Evolutionary conservation across 2,797 vertebrate genomes (phyloP).

Genomic region (Pelodytes ibericus): DNA sequence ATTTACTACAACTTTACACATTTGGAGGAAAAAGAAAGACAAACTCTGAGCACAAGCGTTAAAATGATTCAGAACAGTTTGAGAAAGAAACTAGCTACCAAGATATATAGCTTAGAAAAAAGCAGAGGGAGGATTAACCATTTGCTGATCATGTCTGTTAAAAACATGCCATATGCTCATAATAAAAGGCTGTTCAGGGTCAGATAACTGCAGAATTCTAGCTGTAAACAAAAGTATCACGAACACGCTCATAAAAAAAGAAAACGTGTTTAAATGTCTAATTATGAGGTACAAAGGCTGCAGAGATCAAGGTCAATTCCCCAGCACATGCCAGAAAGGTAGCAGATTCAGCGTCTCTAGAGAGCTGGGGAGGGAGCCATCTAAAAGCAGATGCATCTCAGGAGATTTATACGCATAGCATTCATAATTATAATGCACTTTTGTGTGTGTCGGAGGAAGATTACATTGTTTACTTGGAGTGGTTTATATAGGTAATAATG

Average conservation of each 20-base stretch:
- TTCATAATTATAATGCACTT: background rate
- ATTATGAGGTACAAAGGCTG: background rate
- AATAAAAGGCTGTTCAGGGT: too few species aligned
- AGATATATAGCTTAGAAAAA: background rate
- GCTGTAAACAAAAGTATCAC: too few species aligned
- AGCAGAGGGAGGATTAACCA: background rate
- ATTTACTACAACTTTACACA: conserved; percentile 66
- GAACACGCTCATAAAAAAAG: too few species aligned
- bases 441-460: too few species aligned
- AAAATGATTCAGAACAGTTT: conserved; percentile 34
- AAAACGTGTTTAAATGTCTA: conserved; percentile 29
- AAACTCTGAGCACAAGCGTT: conserved; percentile 55
- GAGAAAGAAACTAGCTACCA: background rate
- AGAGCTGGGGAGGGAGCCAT: background rate
- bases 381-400: background rate
- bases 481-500: too few species aligned
- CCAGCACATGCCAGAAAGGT: background rate
- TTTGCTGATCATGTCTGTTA: background rate
- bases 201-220: too few species aligned
- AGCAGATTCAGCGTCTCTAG: background rate
- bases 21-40: conserved; percentile 38
- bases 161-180: too few species aligned
- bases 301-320: background rate
- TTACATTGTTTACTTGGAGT: too few species aligned
- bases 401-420: background rate